Evolutionary conservation across 2,888 invertebrate species (phyloP).

Genomic region (Linhomoeus sp.): DNA sequence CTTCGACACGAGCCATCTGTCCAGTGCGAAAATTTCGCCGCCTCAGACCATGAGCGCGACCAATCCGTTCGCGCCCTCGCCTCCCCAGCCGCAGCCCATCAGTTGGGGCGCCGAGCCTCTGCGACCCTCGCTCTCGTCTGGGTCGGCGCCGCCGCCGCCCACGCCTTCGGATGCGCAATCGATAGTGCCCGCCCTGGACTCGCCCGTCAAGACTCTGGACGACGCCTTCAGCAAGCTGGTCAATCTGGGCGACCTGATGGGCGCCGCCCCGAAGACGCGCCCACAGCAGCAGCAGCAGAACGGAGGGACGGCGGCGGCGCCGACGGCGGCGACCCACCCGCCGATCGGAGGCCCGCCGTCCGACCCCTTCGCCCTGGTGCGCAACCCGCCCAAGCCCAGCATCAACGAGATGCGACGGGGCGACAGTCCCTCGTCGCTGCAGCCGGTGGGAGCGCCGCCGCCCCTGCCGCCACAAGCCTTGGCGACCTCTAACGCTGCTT

Average conservation of each 20-base stretch:
- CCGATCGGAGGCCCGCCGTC: too few relatives aligned
- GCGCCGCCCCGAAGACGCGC: background rate
- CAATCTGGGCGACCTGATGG: background rate
- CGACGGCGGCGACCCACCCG: too few relatives aligned
- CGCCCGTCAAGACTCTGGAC: background rate
- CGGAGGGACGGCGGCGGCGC: too few relatives aligned
- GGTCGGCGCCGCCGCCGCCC: background rate
- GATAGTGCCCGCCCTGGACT: too few relatives aligned
- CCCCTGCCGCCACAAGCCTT: too few relatives aligned
- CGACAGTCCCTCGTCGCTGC: background rate
- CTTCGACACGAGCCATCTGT: background rate
- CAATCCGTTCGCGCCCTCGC: background rate
- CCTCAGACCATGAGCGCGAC: too few relatives aligned
- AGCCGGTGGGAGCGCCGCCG: background rate
- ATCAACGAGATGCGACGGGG: background rate
- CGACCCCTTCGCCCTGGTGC: background rate
- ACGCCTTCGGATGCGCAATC: too few relatives aligned
- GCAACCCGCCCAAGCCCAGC: background rate
- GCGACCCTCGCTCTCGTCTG: background rate
- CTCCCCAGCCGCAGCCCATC: background rate
- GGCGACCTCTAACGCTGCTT: too few relatives aligned
- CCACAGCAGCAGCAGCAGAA: background rate
- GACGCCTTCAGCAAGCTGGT: background rate
- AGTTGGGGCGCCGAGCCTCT: background rate
- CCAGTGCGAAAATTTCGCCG: too few relatives aligned